Base-by-base conservation (phyloP, 2,113 vertebrate species). In the Vicugna pacos region DNA sequence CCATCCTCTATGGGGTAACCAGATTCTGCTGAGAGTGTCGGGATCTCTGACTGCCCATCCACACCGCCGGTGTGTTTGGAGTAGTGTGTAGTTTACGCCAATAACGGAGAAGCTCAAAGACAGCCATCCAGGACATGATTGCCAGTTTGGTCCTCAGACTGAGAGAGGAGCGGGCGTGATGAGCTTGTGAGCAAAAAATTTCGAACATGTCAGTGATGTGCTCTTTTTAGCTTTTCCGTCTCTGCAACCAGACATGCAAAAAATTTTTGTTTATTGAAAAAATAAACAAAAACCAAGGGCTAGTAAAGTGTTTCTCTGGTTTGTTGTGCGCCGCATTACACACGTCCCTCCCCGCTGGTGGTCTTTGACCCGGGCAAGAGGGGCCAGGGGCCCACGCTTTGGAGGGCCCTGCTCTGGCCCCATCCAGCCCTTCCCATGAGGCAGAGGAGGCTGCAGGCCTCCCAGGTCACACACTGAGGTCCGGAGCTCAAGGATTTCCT, bases 261-360 rank as follows among this genome's bases (percentile, higher is more conserved):
- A 38, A 75, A 75, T 42, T 48, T 72, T 94, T 98, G 96, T 97
- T 97, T 96, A 89, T 96, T 94, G n/a, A 76, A 93, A 93, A 94
- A 98, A 97, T 97, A 98, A 98, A 97, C 85, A 93, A 92, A 64
- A 92, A 46, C 87, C 14, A 97, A 98, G 97, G 97, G 97, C 97
- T 98, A 60, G 10, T 26, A 2, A 24, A 16, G 48, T 65, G 91
- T 75, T 0, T 76, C n/a, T 50, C 12, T 80, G 75, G 10, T 89
- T 79, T 69, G 1, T 16, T n/a, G 42, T n/a, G 70, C 19, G 6
- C 30, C 16, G 2, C 60, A 5, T 20, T 8, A 2, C 0, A 0
- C 19, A 2, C 0, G 6, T 67, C 32, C 48, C 58, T 67, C 14
- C 38, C 35, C 0, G 5, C 5, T 0, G 30, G 52, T 0, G 56